These are phyloP conservation scores for Maniola jurtina DNA, from an alignment of 1,140 invertebrate species.

Conservation along the genomic window DNA sequence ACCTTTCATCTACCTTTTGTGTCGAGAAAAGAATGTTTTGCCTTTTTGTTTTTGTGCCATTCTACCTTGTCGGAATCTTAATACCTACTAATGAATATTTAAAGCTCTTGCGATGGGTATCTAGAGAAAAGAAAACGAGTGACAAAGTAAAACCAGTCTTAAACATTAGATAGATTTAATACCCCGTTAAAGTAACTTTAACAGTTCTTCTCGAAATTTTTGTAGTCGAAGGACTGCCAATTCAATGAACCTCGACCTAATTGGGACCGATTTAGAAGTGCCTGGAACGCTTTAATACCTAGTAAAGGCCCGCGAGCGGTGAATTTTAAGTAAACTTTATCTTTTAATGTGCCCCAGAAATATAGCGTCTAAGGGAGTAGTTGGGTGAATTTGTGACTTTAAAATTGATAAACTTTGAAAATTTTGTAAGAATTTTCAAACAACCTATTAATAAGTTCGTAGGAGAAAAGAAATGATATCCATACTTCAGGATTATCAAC, in stretches of 20 bases:
- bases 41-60: background rate
- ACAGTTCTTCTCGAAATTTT: too few relatives aligned
- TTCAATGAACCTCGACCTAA: background rate
- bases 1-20: too few relatives aligned
- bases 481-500: too few relatives aligned
- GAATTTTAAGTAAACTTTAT: too few relatives aligned
- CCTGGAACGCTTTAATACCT: background rate
- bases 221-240: background rate
- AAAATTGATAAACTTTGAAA: background rate
- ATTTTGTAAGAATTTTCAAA: background rate
- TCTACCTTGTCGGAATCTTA: background rate
- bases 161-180: background rate
- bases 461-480: too few relatives aligned
- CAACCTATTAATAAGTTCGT: too few relatives aligned
- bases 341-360: background rate
- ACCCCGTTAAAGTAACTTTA: too few relatives aligned
- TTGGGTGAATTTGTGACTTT: background rate
- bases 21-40: background rate
- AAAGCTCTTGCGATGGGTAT: background rate
- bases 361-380: background rate
- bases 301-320: background rate
- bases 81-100: conserved; percentile 3
- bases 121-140: background rate
- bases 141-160: background rate
- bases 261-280: background rate